phyloP scores from a whole-genome alignment of 2,888 invertebrate genomes.

The Nemotelus nigrinus region DNA sequence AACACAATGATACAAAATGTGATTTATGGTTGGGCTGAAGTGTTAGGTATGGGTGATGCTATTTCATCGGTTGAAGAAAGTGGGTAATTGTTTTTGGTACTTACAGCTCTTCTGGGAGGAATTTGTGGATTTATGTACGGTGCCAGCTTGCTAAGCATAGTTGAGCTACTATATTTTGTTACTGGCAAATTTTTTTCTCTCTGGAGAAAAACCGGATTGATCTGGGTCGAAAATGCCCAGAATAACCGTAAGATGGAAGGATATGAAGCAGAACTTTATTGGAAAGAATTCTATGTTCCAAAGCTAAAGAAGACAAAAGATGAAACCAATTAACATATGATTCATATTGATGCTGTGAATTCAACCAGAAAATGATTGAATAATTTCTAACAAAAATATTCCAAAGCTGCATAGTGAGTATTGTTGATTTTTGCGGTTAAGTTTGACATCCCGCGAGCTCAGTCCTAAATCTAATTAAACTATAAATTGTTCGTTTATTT shows the following conservation, averaged over 20 bases:
- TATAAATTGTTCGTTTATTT: no score
- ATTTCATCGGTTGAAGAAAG: slow-evolving; percentile 49
- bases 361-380: no score
- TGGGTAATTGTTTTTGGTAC: slow-evolving; percentile 50
- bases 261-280: slow-evolving; percentile 2
- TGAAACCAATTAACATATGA: no score
- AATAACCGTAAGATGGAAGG: no score
- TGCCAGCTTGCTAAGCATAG: slow-evolving; percentile 60
- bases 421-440: no score
- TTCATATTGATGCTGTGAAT: no score
- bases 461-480: no score
- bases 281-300: slow-evolving; percentile 6
- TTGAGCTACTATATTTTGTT: slow-evolving; percentile 60
- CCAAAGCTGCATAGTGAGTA: no score
- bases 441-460: no score
- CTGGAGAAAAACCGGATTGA: slow-evolving; percentile 28
- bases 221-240: no score
- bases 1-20: slow-evolving; percentile 44
- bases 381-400: no score
- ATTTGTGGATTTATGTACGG: slow-evolving; percentile 62
- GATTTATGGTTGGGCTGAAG: slow-evolving; percentile 40
- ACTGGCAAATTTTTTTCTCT: slow-evolving; percentile 60
- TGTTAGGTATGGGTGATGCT: slow-evolving; percentile 40
- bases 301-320: neutral
- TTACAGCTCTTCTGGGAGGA: slow-evolving; percentile 61